Conservation (phyloP, 2,888 invertebrate species). For the Aporophyla nigra region DNA sequence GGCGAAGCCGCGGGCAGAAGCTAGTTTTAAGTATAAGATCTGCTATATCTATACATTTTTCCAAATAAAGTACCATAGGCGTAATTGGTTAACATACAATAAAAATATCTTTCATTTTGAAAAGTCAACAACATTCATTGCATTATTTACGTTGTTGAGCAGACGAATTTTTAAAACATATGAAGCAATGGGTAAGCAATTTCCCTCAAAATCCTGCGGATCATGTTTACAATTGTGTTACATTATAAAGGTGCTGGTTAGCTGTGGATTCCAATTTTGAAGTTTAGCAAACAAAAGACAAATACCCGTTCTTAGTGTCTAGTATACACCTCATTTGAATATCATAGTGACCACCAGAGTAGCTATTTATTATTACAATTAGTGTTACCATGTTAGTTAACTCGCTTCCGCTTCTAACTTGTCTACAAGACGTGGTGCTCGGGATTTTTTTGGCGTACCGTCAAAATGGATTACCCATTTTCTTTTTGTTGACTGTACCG, state of each 20-base stretch:
- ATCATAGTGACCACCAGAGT: background rate
- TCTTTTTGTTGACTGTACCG: conserved; percentile 72
- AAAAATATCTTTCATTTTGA: background rate
- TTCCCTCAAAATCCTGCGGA: background rate
- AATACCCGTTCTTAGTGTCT: background rate
- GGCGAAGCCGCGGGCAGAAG: too few species aligned
- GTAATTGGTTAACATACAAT: too few species aligned
- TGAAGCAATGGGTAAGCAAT: background rate
- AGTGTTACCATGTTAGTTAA: background rate
- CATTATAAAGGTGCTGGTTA: background rate
- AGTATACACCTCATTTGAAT: background rate
- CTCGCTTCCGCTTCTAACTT: conserved; percentile 67
- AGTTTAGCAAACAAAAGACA: too few species aligned
- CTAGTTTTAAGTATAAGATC: too few species aligned
- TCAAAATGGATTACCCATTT: conserved; percentile 79
- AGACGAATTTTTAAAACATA: background rate
- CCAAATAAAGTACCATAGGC: background rate
- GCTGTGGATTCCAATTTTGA: background rate
- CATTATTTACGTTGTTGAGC: background rate
- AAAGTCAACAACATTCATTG: background rate
- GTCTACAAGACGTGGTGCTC: conserved; percentile 41
- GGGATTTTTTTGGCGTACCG: conserved; percentile 74
- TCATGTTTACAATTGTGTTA: too few species aligned
- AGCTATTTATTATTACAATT: background rate
- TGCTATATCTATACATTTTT: background rate